A percentile compares a stretch with the other conserved stretches of the same genome.
Conservation (phyloP, 2,797 vertebrate genomes). For the Carapus acus region DNA sequence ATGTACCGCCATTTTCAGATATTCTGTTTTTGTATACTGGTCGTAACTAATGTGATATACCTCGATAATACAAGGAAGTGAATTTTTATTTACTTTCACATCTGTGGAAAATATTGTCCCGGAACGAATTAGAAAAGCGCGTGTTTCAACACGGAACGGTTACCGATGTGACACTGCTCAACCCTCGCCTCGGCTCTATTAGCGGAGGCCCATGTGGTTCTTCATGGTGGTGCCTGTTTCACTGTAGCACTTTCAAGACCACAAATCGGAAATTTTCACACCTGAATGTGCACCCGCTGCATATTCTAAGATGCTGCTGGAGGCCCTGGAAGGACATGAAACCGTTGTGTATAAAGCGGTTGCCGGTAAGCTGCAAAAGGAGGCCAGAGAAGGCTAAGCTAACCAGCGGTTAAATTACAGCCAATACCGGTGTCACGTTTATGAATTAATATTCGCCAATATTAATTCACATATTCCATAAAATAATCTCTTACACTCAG, state of each 20-base stretch:
- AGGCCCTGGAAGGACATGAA: slow-evolving; percentile 67
- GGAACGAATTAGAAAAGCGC: slow-evolving; percentile 8
- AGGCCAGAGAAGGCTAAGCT: slow-evolving; percentile 38
- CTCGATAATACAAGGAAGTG: rapidly evolving
- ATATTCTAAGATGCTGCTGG: slow-evolving; percentile 64
- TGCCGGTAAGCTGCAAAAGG: slow-evolving; percentile 63
- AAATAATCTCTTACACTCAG: too few species aligned
- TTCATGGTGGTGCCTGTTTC: slow-evolving; percentile 41
- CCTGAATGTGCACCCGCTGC: slow-evolving; percentile 37
- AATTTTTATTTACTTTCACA: too few species aligned
- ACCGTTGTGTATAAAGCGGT: slow-evolving; percentile 61
- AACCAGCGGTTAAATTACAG: not conserved
- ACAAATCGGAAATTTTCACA: too few species aligned
- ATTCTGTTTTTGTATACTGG: rapidly evolving
- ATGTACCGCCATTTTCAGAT: not conserved
- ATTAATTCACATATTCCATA: slow-evolving; percentile 8
- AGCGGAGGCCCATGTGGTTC: slow-evolving; percentile 71
- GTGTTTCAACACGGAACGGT: slow-evolving; percentile 19
- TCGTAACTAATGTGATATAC: rapidly evolving
- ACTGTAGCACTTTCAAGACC: slow-evolving; percentile 43
- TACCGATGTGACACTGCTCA: slow-evolving; percentile 27
- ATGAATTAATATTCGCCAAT: slow-evolving; percentile 19
- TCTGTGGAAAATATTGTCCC: not conserved
- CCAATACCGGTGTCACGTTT: slow-evolving; percentile 16
- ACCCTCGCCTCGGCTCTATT: slow-evolving; percentile 30